Evolutionary conservation across 2,888 invertebrate species (phyloP).

Genomic region (Lasioglossum leucozonium): DNA sequence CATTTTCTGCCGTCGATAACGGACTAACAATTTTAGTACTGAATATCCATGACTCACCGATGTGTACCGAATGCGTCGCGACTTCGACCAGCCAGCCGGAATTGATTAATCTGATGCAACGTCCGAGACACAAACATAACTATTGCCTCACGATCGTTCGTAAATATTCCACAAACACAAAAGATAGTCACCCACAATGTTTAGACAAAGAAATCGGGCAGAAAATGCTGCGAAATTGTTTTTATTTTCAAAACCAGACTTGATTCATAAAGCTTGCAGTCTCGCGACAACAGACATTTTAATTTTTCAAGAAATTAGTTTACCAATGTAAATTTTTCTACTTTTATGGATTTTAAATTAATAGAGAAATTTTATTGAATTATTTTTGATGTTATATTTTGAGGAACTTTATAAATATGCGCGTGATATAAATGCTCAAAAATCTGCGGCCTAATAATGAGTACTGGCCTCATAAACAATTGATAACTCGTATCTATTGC

Average conservation of each 20-base stretch:
- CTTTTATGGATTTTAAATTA: no score
- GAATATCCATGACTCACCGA: constrained; percentile 34
- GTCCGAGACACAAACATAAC: not conserved
- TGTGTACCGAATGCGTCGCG: constrained; percentile 15
- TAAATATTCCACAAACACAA: not conserved
- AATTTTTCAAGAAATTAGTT: no score
- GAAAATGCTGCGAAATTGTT: not conserved
- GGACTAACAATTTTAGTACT: not conserved
- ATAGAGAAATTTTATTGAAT: no score
- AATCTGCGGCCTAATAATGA: not conserved
- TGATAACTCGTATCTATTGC: not conserved
- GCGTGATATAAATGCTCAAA: no score
- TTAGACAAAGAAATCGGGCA: not conserved
- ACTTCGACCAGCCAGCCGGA: constrained; percentile 1
- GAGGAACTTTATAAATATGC: no score
- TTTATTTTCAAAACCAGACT: not conserved
- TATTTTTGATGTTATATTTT: no score
- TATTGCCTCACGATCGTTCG: not conserved
- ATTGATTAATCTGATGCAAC: constrained; percentile 51
- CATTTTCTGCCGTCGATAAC: constrained; percentile 8
- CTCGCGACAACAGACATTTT: no score
- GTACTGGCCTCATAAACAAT: no score
- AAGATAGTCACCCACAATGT: not conserved
- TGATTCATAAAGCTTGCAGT: no score
- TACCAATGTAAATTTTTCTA: no score